These are phyloP conservation scores for Dasyprocta punctata DNA, from an alignment of 2,113 vertebrate genomes.

Conservation along the genomic window DNA sequence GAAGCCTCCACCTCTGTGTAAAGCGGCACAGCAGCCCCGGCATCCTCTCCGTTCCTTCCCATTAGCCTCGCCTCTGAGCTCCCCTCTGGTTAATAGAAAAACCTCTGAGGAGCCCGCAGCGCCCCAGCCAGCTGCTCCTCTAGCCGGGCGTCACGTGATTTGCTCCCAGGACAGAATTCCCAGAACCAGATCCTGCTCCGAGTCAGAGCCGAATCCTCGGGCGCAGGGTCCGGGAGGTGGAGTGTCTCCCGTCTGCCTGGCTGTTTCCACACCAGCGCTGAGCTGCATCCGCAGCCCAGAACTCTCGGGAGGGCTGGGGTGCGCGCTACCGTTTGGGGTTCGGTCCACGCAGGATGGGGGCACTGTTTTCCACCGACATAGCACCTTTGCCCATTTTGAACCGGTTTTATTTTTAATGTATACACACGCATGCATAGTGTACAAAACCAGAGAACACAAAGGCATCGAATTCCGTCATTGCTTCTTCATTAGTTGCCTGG, in stretches of 20 bases:
- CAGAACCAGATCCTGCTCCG: slow-evolving; percentile 70
- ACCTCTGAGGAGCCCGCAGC: not conserved
- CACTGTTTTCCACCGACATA: not conserved
- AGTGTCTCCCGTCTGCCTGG: not conserved
- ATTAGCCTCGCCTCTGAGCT: not conserved
- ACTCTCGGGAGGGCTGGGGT: fast-evolving
- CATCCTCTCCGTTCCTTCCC: not conserved
- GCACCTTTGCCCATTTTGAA: not conserved
- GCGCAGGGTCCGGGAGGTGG: not conserved
- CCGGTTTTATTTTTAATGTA: not conserved
- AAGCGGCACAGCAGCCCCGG: fast-evolving
- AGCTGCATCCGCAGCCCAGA: fast-evolving
- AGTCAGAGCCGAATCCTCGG: slow-evolving; percentile 58
- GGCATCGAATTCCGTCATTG: no score
- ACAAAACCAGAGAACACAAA: not conserved
- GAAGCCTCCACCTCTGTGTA: fast-evolving
- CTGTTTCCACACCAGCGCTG: fast-evolving
- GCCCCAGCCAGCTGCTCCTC: not conserved
- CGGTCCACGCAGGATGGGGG: not conserved
- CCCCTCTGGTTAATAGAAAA: not conserved
- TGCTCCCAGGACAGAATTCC: slow-evolving; percentile 63
- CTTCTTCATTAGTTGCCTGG: no score
- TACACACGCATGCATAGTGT: not conserved
- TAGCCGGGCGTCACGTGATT: not conserved
- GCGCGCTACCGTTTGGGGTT: not conserved